Conservation (phyloP, 2,797 vertebrate genomes). For the Premnoplex brunnescens region DNA sequence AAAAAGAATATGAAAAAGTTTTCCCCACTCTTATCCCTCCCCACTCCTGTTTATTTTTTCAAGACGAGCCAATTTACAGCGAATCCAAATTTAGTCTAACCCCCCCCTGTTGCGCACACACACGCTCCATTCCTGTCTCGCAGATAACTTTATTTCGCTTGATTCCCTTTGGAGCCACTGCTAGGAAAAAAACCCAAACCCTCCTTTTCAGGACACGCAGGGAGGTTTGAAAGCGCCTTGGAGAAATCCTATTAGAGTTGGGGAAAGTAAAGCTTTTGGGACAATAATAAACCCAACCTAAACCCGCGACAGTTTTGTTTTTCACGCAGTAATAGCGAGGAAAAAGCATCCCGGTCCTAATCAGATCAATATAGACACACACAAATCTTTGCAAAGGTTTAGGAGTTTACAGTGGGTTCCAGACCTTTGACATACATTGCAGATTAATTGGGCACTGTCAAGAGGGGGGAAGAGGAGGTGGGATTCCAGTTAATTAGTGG, state of each 20-base stretch:
- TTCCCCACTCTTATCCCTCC: neutral
- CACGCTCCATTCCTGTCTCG: neutral
- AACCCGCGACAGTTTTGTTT: slow-evolving; percentile 40
- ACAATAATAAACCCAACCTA: neutral
- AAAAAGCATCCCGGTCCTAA: slow-evolving; percentile 72
- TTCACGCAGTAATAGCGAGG: slow-evolving; percentile 72
- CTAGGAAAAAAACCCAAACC: neutral
- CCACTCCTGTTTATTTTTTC: neutral
- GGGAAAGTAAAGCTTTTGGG: slow-evolving; percentile 38
- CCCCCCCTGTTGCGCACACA: neutral
- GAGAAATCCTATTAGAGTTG: slow-evolving; percentile 85
- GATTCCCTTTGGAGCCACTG: neutral
- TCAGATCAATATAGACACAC: slow-evolving; percentile 90
- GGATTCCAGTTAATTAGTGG: slow-evolving; percentile 97
- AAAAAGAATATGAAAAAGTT: accelerated
- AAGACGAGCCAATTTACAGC: neutral
- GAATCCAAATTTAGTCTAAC: neutral
- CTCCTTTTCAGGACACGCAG: neutral
- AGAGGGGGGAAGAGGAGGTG: slow-evolving; percentile 78
- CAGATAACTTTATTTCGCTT: slow-evolving; percentile 6
- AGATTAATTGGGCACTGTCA: slow-evolving; percentile 92
- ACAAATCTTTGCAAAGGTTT: slow-evolving; percentile 87
- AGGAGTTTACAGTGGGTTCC: slow-evolving; percentile 81
- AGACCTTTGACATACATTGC: slow-evolving; percentile 88
- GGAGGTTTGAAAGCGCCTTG: neutral